Conservation (phyloP, 2,888 invertebrate species). For the Cataglyphis cursor region DNA sequence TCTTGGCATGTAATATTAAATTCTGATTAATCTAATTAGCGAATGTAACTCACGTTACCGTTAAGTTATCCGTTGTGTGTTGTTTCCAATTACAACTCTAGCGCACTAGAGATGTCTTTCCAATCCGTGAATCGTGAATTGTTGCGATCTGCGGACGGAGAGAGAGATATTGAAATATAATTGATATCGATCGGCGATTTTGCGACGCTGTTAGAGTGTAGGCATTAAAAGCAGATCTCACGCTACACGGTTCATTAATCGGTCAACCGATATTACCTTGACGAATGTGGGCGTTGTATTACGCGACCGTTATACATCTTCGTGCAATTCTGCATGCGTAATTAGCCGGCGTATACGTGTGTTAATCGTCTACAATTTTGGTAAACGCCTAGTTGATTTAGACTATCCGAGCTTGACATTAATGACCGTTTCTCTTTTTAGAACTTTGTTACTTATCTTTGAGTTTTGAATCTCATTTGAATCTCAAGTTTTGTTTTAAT, state of each 20-base stretch:
- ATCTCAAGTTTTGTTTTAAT: background rate
- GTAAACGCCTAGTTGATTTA: background rate
- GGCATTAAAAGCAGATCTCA: constrained; percentile 59
- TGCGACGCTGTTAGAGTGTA: constrained; percentile 54
- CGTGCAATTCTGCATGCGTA: constrained; percentile 39
- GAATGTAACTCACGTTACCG: constrained; percentile 45
- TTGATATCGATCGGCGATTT: constrained; percentile 61
- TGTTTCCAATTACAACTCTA: constrained; percentile 38
- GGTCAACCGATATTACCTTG: constrained; percentile 47
- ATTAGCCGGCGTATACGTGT: constrained; percentile 31
- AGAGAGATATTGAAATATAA: constrained; percentile 32
- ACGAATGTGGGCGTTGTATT: constrained; percentile 41
- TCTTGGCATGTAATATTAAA: constrained; percentile 29
- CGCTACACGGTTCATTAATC: constrained; percentile 67
- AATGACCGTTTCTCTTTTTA: background rate
- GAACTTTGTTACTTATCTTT: background rate
- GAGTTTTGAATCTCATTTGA: background rate
- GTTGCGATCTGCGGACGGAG: background rate
- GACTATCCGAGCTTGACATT: background rate
- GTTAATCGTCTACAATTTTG: constrained; percentile 38
- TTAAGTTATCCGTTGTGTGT: constrained; percentile 36
- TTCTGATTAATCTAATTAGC: constrained; percentile 54
- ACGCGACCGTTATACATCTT: constrained; percentile 49
- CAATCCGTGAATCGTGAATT: background rate
- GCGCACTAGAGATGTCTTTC: background rate